Percentiles rank a stretch among this genome's conserved stretches.
phyloP scores from a whole-genome alignment of 2,888 invertebrate genomes.

The Aphrophora alni region DNA sequence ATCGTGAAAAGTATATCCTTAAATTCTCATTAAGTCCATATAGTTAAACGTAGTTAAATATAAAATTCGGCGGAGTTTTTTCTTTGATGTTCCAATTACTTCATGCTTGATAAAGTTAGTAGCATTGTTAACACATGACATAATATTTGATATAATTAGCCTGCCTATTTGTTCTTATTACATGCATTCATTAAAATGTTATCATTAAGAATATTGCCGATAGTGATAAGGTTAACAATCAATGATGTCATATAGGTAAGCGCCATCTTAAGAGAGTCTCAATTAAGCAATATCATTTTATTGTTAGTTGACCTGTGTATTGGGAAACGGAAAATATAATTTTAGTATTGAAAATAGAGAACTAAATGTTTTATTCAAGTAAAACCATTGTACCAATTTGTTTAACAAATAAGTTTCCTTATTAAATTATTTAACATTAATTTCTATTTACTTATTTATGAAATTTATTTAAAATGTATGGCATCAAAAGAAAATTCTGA shows the following conservation, averaged over 20 bases:
- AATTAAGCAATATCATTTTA: not conserved
- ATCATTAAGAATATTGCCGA: not conserved
- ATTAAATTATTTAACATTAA: no score
- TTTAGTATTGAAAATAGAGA: no score
- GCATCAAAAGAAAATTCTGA: no score
- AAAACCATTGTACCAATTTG: no score
- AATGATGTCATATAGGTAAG: not conserved
- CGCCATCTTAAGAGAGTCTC: not conserved
- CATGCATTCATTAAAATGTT: conserved; percentile 2
- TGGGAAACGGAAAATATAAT: not conserved
- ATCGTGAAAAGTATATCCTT: no score
- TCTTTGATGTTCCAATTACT: not conserved
- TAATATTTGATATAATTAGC: not conserved
- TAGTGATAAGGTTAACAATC: not conserved
- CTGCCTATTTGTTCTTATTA: not conserved
- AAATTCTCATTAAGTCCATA: no score
- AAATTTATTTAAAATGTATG: no score
- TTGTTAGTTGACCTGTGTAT: not conserved
- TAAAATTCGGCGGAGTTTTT: not conserved
- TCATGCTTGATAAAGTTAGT: not conserved
- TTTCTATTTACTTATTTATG: no score
- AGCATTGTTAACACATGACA: not conserved
- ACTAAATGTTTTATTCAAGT: no score
- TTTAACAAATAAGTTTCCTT: no score
- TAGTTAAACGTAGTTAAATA: no score